phyloP scores from a whole-genome alignment of 2,888 invertebrate genomes.

The Pristionchus entomophagus region DNA sequence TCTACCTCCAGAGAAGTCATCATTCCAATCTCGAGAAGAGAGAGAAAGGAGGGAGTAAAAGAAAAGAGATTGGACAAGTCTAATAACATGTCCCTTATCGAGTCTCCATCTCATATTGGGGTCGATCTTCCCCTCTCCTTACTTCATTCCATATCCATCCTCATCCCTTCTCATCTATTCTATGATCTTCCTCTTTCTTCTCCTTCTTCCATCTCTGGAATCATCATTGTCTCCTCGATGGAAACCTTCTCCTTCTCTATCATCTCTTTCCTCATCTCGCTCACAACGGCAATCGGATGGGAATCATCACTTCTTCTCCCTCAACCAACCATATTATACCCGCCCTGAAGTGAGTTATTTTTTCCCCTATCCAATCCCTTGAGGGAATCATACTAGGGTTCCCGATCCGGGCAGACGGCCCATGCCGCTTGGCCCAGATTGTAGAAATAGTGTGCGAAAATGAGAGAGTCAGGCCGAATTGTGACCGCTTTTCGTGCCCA shows the following conservation, averaged over 20 bases:
- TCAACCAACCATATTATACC: conserved; percentile 38
- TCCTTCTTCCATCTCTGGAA: background rate
- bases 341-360: conserved; percentile 8
- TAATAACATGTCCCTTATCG: background rate
- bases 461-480: too few relatives aligned
- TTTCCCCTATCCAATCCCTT: too few relatives aligned
- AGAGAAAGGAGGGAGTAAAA: too few relatives aligned
- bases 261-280: background rate
- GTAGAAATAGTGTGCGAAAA: too few relatives aligned
- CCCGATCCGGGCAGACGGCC: too few relatives aligned
- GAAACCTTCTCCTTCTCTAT: conserved; percentile 11
- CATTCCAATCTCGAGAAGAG: too few relatives aligned
- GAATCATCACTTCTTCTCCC: background rate
- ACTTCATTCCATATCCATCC: background rate
- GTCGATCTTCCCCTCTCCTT: conserved; percentile 1
- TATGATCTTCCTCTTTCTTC: background rate
- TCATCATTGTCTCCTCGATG: background rate
- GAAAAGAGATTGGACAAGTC: too few relatives aligned
- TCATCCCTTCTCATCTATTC: background rate
- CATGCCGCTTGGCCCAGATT: too few relatives aligned
- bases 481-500: too few relatives aligned
- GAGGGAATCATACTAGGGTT: too few relatives aligned
- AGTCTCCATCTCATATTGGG: background rate
- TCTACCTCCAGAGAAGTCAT: too few relatives aligned
- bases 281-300: background rate